These are phyloP conservation scores for Trichogramma dendrolimi DNA, from an alignment of 2,888 invertebrate species.

Conservation along the genomic window DNA sequence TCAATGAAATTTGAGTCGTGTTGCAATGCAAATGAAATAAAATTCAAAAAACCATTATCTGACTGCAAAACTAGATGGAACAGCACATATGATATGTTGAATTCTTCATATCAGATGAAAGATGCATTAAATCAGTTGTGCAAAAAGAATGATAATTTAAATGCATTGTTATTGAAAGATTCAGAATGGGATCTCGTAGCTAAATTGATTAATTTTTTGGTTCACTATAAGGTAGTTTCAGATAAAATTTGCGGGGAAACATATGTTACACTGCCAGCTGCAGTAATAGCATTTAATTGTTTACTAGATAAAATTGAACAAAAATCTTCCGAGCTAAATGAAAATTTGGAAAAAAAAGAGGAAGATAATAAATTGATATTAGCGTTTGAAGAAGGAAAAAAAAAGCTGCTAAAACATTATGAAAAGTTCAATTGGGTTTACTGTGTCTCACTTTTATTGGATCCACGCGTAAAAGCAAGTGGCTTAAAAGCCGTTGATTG, in stretches of 20 bases:
- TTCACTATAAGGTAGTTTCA: slow-evolving; percentile 19
- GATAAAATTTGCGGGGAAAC: slow-evolving; percentile 8
- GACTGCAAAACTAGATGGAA: not conserved
- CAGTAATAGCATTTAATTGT: slow-evolving; percentile 10
- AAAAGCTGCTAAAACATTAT: slow-evolving; percentile 19
- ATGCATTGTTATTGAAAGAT: not conserved
- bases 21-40: not conserved
- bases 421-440: slow-evolving; percentile 19
- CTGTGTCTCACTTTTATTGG: slow-evolving; percentile 15
- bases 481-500: slow-evolving; percentile 10
- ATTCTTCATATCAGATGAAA: not conserved
- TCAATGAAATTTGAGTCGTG: not conserved
- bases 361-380: slow-evolving; percentile 9
- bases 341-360: not conserved
- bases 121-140: not conserved
- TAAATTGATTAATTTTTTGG: slow-evolving; percentile 1
- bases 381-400: slow-evolving; percentile 15
- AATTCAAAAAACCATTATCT: not conserved
- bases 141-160: not conserved
- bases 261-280: slow-evolving; percentile 14
- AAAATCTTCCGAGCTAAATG: slow-evolving; percentile 1
- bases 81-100: not conserved
- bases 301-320: slow-evolving; percentile 19
- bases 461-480: slow-evolving; percentile 14
- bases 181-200: slow-evolving; percentile 4